Evolutionary conservation across 2,888 invertebrate genomes (phyloP).

Genomic region (Aromia moschata): DNA sequence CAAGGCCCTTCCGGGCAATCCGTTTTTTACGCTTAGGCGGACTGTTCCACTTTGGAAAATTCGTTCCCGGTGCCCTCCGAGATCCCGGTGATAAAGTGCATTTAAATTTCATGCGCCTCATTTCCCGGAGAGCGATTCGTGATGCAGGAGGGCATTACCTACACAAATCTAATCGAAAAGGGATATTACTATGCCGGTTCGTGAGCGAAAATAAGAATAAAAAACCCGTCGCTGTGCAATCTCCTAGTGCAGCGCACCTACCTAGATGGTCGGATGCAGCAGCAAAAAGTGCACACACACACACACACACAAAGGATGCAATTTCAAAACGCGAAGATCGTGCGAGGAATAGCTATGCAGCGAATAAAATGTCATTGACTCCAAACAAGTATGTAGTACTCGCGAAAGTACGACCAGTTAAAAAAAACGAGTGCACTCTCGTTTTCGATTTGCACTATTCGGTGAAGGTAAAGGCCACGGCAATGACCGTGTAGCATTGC

Average conservation of each 20-base stretch:
- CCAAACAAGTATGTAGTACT: slow-evolving; percentile 48
- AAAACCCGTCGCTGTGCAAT: slow-evolving; percentile 18
- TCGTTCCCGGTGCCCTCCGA: background rate
- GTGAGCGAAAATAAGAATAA: slow-evolving; percentile 5
- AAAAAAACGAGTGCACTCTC: slow-evolving; percentile 58
- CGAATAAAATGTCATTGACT: slow-evolving; percentile 53
- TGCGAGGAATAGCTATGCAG: slow-evolving; percentile 38
- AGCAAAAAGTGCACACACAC: slow-evolving; percentile 22
- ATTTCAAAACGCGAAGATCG: slow-evolving; percentile 26
- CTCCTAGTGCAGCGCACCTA: slow-evolving; percentile 5
- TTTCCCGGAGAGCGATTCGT: slow-evolving; percentile 1
- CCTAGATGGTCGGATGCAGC: slow-evolving; percentile 8
- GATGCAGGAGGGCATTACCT: background rate
- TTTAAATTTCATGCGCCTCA: slow-evolving; percentile 1
- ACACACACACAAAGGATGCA: slow-evolving; percentile 28
- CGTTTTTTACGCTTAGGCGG: no score
- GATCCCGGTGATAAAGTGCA: background rate
- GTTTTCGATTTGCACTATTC: slow-evolving; percentile 58
- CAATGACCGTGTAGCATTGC: slow-evolving; percentile 56
- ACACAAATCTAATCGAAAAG: slow-evolving; percentile 13
- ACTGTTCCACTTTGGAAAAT: no score
- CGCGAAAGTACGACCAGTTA: slow-evolving; percentile 50
- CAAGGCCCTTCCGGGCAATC: no score
- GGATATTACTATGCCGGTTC: slow-evolving; percentile 3
- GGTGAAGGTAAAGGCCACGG: slow-evolving; percentile 61